Base-by-base conservation (phyloP, 2,113 vertebrate species). In the Strigops habroptila region DNA sequence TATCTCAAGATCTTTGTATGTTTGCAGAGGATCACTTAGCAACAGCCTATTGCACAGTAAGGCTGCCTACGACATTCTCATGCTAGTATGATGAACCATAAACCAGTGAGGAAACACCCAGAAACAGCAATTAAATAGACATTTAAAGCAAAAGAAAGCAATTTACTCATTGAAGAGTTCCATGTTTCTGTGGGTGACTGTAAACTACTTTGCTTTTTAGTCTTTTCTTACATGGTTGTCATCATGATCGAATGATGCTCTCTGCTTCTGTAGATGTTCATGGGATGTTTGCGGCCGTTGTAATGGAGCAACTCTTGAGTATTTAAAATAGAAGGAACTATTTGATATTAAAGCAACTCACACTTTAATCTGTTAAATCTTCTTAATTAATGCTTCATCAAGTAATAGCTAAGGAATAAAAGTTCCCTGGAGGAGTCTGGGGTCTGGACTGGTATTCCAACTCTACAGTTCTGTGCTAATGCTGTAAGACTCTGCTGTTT, bases 11-110 rank as follows among this genome's bases (percentile, higher is more conserved):
- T 80, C 92, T 96, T 92, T 28, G 86, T 28, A 15, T 97, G 92
- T 97, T 98, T 98, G 93, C 62, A 79, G 92, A 70, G 35, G 88
- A 96, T 97, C 93, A 63, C 90, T 85, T 59, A 91, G 97, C 68
- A 95, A 97, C 70, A 93, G 24, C 82, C 63, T 57, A 31, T 91
- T 73, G 64, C 52, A 62, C 25, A 44, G 37, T 57, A 70, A 90
- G 37, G 31, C 48, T 88, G 53, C n/a, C 53, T 46, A 6, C 30
- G 49, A 86, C 76, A 74, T 73, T 44, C 57, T 93, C 35, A 2
- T 6, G 6, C 39, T 65, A 71, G 64, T 80, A 91, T 2, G 1
- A 88, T 62, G 82, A 94, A 71, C 53, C 52, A 44, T 64, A 88
- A 90, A 91, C 81, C 94, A 88, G 85, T 71, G 37, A 88, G 70